Percentiles rank a stretch among this genome's conserved stretches.
phyloP scores from a whole-genome alignment of 2,113 vertebrate genomes.

The Baryphthengus martii region DNA sequence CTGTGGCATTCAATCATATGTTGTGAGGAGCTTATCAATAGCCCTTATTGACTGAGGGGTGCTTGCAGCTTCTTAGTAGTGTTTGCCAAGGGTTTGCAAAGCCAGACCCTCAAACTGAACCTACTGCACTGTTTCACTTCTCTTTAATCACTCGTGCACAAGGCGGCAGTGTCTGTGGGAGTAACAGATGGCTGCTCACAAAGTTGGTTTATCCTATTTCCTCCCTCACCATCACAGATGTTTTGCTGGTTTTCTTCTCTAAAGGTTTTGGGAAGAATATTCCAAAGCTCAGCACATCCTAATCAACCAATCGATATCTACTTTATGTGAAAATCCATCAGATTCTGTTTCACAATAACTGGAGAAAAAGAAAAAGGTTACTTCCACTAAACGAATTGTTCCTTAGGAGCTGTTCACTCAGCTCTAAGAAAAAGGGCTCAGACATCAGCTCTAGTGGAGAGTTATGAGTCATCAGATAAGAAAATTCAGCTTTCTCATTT shows the following conservation, averaged over 20 bases:
- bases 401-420: neutral
- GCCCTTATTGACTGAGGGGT: neutral
- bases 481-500: constrained; percentile 25
- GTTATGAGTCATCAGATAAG: constrained; percentile 30
- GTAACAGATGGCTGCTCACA: constrained; percentile 25
- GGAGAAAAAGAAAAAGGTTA: neutral
- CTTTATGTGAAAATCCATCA: neutral
- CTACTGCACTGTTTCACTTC: neutral
- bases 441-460: neutral
- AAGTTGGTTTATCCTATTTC: neutral
- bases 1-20: neutral
- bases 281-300: neutral
- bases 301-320: neutral
- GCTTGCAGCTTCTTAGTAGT: neutral
- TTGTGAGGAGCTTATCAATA: neutral
- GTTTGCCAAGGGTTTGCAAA: neutral
- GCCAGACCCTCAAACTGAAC: neutral
- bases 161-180: neutral
- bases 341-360: neutral
- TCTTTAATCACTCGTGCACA: neutral
- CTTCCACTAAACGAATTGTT: neutral
- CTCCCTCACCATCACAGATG: neutral
- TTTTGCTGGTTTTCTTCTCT: neutral
- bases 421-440: neutral
- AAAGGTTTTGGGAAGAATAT: neutral